phyloP scores from a whole-genome alignment of 2,888 invertebrate genomes.

The Ormyrus pomaceus region DNA sequence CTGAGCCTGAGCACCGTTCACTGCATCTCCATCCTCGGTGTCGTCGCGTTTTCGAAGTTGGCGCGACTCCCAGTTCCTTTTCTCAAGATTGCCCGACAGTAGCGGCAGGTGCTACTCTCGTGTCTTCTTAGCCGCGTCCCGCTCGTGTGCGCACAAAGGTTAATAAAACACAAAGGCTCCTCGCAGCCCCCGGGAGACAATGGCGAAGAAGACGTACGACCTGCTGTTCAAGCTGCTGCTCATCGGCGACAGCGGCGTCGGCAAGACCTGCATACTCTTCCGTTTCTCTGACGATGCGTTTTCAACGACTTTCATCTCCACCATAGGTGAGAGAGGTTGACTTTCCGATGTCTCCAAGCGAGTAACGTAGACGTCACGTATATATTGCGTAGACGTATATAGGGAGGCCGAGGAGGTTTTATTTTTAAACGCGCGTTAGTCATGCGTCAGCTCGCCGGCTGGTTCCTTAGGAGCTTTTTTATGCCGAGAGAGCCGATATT shows the following conservation, averaged over 20 bases:
- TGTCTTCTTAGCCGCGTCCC: not conserved
- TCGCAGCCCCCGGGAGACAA: slow-evolving; percentile 72
- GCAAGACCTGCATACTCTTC: slow-evolving; percentile 95
- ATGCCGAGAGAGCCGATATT: slow-evolving; percentile 5
- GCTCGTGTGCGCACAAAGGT: not conserved
- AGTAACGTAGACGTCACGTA: not conserved
- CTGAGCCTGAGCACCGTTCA: too few species aligned
- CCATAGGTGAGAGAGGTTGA: slow-evolving; percentile 84
- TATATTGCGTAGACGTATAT: not conserved
- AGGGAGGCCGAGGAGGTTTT: not conserved
- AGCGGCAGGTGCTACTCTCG: too few species aligned
- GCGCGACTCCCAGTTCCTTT: too few species aligned
- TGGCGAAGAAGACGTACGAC: slow-evolving; percentile 98
- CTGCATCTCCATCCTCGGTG: too few species aligned
- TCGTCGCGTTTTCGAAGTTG: too few species aligned
- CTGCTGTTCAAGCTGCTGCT: slow-evolving; percentile 93
- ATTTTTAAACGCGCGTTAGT: slow-evolving; percentile 49
- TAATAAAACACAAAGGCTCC: not conserved
- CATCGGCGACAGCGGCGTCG: slow-evolving; percentile 96
- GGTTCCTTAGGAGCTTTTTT: not conserved
- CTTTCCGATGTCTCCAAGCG: not conserved
- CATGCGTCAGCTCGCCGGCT: slow-evolving; percentile 21
- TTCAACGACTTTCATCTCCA: slow-evolving; percentile 96
- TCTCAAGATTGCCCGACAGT: too few species aligned
- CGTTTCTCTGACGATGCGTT: slow-evolving; percentile 97